Percentiles rank a stretch among this genome's conserved stretches.
phyloP scores from a whole-genome alignment of 2,113 vertebrate genomes.

The Erythrolamprus reginae region DNA sequence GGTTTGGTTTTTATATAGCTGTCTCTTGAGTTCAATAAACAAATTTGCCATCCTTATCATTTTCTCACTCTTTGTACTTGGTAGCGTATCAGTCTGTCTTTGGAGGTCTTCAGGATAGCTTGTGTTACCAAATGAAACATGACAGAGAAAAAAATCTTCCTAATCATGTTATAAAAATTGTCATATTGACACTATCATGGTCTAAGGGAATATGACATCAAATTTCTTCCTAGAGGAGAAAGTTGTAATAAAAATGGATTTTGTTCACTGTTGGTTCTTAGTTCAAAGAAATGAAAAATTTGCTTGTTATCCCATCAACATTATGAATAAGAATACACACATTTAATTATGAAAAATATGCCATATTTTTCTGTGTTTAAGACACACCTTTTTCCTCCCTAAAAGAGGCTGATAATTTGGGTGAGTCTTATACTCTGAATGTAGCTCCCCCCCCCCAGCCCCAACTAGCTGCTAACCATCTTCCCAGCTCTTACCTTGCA shows the following conservation, averaged over 20 bases:
- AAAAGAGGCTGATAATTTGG: no score
- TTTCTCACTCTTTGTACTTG: not conserved
- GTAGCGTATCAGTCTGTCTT: not conserved
- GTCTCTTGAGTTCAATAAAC: not conserved
- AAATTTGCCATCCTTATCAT: not conserved
- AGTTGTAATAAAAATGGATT: constrained; percentile 19
- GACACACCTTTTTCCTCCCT: no score
- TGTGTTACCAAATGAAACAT: constrained; percentile 1
- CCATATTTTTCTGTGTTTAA: no score
- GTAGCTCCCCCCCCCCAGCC: no score
- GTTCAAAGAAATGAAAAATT: constrained; percentile 20
- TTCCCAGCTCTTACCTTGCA: no score
- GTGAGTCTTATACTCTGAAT: no score
- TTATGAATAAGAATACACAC: constrained; percentile 1
- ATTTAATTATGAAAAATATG: constrained; percentile 30
- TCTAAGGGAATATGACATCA: constrained; percentile 18
- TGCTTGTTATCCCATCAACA: constrained; percentile 29
- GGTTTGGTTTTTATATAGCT: not conserved
- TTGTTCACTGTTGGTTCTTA: constrained; percentile 3
- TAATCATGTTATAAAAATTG: constrained; percentile 11
- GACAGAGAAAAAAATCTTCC: not conserved
- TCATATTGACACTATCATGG: constrained; percentile 8
- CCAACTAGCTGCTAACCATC: no score
- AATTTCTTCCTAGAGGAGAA: constrained; percentile 21
- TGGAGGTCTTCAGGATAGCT: not conserved